phyloP scores from a whole-genome alignment of 2,888 invertebrate species.

The Lumbricus terrestris region DNA sequence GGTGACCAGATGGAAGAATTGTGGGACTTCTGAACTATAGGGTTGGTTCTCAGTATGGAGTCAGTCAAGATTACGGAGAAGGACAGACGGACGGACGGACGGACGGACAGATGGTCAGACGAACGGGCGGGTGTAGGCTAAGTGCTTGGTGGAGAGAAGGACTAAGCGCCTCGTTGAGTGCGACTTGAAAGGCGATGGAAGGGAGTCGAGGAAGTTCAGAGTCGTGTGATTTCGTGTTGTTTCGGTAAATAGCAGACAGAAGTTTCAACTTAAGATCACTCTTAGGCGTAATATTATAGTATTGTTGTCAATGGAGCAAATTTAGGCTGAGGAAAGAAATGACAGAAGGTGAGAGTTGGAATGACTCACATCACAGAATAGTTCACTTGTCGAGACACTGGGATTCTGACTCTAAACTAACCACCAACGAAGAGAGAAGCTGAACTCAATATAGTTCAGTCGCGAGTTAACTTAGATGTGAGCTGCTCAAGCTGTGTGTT shows the following conservation, averaged over 20 bases:
- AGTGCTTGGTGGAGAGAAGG: no score
- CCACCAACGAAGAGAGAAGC: no score
- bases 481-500: no score
- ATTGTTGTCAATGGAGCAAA: not conserved
- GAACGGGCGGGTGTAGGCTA: not conserved
- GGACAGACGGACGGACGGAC: not conserved
- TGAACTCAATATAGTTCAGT: no score
- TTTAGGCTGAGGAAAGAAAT: not conserved
- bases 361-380: not conserved
- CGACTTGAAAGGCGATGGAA: not conserved
- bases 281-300: not conserved
- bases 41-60: not conserved
- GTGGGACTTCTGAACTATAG: not conserved
- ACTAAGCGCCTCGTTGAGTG: not conserved
- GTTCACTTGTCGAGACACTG: not conserved
- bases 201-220: not conserved
- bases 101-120: not conserved
- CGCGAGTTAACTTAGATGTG: no score
- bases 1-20: not conserved
- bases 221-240: not conserved
- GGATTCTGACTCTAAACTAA: no score
- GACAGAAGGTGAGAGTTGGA: not conserved
- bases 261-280: not conserved
- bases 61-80: no score
- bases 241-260: not conserved